Base-by-base conservation (phyloP, 2,888 invertebrate genomes). In the Atherix ibis region DNA sequence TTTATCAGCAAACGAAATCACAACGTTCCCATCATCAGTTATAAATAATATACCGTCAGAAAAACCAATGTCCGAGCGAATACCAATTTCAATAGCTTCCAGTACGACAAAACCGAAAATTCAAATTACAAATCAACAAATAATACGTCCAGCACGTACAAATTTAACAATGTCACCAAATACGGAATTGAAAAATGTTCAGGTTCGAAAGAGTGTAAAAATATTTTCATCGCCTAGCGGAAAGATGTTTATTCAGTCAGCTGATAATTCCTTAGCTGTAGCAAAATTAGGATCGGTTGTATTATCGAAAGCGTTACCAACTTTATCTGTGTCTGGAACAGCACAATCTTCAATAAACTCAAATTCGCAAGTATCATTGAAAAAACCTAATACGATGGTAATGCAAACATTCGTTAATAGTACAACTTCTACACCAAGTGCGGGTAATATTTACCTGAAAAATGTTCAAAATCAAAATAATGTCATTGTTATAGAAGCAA, bases 151-250 rank as follows among this genome's bases (percentile, higher is more conserved):
- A 18, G 39, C 36, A 5, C 38, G 40, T 18, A 32, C 40, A 13
- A 44, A 36, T 30, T 19, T 58, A 5, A 58, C 56, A 40, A 40
- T 58, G 15, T 34, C 41, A 6, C 31, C 44, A 37, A 46, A 34
- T 37, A 45, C 34, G 45, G 49, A 46, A 24, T 40, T 56, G 18
- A 58, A 57, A 39, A 51, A 50, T 39, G 49, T 56, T 17, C 26
- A 17, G 27, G 44, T 52, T 18, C 48, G 58, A 5, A 47, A 50
- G 18, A 53, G 51, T 34, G 51, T 58, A 0, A 59, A 59, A 45
- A 52, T 58, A 19, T 56, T 57, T 32, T 49, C 51, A 31, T 57
- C 58, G 4, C 47, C 54, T 16, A 57, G 54, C 38, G 58, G 58
- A 12, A 58, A 58, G 40, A 49, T 59, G 37, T 56, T 56, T 31